Evolutionary conservation across 2,797 vertebrate species (phyloP).

Genomic region (Mareca strepera): DNA sequence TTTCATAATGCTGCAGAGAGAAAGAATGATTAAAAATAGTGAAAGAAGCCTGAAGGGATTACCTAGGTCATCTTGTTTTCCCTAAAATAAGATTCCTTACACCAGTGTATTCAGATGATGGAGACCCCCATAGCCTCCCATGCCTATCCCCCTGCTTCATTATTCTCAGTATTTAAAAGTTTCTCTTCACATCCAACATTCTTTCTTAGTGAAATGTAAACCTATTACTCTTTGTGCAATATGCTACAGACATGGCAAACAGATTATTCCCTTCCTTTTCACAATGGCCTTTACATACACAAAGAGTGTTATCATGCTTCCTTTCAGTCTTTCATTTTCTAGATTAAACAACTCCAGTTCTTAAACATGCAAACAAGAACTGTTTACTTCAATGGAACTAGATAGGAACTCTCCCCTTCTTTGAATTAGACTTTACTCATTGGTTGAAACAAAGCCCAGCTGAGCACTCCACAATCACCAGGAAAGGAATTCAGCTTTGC

Average conservation of each 20-base stretch:
- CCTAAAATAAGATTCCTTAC: not conserved
- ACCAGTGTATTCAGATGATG: not conserved
- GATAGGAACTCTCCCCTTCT: not conserved
- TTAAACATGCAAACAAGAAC: not conserved
- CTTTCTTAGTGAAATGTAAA: not conserved
- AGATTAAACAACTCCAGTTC: not conserved
- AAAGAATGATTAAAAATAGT: not conserved
- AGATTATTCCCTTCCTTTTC: not conserved
- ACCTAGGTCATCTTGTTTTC: not conserved
- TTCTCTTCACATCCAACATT: not conserved
- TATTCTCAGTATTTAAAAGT: not conserved
- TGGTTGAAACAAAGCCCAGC: not conserved
- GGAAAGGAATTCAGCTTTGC: not conserved
- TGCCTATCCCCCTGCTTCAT: not conserved
- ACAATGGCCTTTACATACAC: not conserved
- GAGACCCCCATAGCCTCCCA: not conserved
- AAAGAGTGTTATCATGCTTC: not conserved
- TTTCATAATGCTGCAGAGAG: not conserved
- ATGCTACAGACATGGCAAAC: not conserved
- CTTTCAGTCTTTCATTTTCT: not conserved
- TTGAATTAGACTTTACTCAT: not conserved
- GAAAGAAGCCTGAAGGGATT: not conserved
- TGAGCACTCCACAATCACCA: accelerated
- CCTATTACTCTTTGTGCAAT: not conserved
- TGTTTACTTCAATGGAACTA: not conserved